Evolutionary conservation across 2,113 vertebrate genomes (phyloP), one percentile per base, ranked within the genome.

Genomic region (Noctilio leporinus): DNA sequence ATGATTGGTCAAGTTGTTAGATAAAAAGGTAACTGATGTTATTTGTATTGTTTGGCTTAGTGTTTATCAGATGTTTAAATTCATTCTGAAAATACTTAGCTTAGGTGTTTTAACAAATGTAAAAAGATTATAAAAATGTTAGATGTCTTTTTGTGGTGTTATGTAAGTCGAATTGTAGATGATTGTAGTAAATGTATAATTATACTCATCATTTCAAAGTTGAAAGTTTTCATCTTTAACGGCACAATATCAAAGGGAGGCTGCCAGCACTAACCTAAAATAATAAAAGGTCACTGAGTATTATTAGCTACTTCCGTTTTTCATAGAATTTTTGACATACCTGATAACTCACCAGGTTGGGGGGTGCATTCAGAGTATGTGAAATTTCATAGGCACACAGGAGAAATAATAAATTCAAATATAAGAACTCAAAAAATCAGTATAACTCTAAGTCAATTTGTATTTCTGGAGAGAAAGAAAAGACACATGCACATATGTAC

Each of bases 61-160:
- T 91, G 87, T 95, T 95, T 95, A 92, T 75, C 86, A 75, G 38
- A 65, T 82, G 92, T 14, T 85, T 97, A 92, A 91, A 64, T 93
- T 47, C 26, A 77, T 96, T 97, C 87, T 93, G 81, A 94, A 97
- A 94, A 82, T 97, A 83, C 86, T 96, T 57, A 84, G 49, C 65
- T 40, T 90, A 95, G 57, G 53, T 93, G 67, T 96, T 96, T 92
- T 93, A 96, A 86, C 93, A 77, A 76, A 72, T 93, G 85, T 77
- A 90, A 95, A 93, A 75, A 89, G 51, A 84, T 67, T 78, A 75
- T 70, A 86, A 92, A 82, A 70, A 69, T 53, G 75, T 92, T 96
- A 93, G 95, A 30, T 95, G 69, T 89, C 45, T 84, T 91, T 94
- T 92, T 89, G 86, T 97, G 85, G 51, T 97, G 55, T 53, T 93